Evolutionary conservation across 37 sponge, comb jelly and placozoan species (phyloP).

Genomic region (Cladorhizidae sp.): DNA sequence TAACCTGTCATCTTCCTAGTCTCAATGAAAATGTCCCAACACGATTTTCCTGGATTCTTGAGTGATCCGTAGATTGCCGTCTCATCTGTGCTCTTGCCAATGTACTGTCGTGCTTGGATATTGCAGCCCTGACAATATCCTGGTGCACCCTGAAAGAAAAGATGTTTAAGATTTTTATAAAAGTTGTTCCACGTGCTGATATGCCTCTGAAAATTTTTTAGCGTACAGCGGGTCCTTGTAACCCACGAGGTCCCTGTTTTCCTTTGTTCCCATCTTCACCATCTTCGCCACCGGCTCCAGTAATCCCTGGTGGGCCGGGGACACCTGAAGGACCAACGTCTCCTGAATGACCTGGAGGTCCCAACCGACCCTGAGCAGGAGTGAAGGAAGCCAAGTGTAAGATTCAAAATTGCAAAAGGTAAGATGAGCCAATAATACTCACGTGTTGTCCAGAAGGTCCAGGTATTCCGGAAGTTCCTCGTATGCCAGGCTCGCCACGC

Average conservation of each 20-base stretch:
- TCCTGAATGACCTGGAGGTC: constrained; percentile 30
- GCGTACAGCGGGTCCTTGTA: constrained; percentile 13
- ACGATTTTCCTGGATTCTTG: constrained; percentile 49
- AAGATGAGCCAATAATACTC: too few relatives aligned
- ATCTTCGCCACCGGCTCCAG: constrained; percentile 33
- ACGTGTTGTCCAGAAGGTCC: constrained; percentile 58
- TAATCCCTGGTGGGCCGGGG: constrained; percentile 51
- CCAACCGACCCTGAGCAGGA: constrained; percentile 23
- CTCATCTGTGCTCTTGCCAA: too few relatives aligned
- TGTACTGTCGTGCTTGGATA: too few relatives aligned
- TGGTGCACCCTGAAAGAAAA: too few relatives aligned
- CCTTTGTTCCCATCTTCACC: constrained; percentile 36
- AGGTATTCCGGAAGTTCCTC: constrained; percentile 45
- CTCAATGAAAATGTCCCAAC: constrained; percentile 25
- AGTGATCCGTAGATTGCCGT: constrained; percentile 31
- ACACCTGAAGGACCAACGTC: constrained; percentile 29
- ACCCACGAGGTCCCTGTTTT: constrained; percentile 26
- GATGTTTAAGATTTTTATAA: too few relatives aligned
- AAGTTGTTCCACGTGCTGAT: too few relatives aligned
- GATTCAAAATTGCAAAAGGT: too few relatives aligned
- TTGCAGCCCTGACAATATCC: too few relatives aligned
- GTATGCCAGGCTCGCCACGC: constrained; percentile 28
- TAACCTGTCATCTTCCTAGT: neutral
- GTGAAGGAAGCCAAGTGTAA: too few relatives aligned
- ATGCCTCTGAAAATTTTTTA: too few relatives aligned